phyloP scores from a whole-genome alignment of 1,140 invertebrate genomes.

The Apis florea region DNA sequence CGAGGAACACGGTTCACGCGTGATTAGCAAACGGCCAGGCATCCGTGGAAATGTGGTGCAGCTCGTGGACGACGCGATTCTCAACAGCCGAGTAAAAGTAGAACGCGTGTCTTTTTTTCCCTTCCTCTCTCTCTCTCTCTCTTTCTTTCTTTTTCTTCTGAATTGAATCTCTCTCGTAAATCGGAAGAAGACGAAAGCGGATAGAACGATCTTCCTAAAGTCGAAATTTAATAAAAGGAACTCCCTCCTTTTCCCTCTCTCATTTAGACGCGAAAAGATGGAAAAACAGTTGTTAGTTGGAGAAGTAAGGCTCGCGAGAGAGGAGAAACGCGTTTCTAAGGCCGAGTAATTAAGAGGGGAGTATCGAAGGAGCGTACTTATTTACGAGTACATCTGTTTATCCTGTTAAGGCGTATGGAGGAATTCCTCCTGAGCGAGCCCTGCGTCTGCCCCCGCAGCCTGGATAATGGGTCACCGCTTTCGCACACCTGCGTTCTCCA shows the following conservation, averaged over 20 bases:
- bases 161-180: too few species aligned
- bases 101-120: conserved; percentile 32
- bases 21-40: conserved; percentile 56
- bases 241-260: background rate
- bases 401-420: conserved; percentile 54
- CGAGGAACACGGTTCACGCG: conserved; percentile 24
- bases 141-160: background rate
- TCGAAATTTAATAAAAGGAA: background rate
- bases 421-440: conserved; percentile 42
- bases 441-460: conserved; percentile 61
- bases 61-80: conserved; percentile 38
- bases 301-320: background rate
- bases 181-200: background rate
- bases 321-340: conserved; percentile 19
- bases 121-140: too few species aligned
- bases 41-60: conserved; percentile 48
- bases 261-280: background rate
- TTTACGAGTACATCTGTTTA: conserved; percentile 60
- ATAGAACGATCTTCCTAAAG: too few species aligned
- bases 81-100: conserved; percentile 59
- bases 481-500: conserved; percentile 63
- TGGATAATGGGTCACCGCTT: conserved; percentile 73
- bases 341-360: conserved; percentile 39
- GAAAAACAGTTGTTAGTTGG: background rate
- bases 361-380: conserved; percentile 44